Base-by-base conservation (phyloP, 2,113 vertebrate species). In the Menura novaehollandiae region DNA sequence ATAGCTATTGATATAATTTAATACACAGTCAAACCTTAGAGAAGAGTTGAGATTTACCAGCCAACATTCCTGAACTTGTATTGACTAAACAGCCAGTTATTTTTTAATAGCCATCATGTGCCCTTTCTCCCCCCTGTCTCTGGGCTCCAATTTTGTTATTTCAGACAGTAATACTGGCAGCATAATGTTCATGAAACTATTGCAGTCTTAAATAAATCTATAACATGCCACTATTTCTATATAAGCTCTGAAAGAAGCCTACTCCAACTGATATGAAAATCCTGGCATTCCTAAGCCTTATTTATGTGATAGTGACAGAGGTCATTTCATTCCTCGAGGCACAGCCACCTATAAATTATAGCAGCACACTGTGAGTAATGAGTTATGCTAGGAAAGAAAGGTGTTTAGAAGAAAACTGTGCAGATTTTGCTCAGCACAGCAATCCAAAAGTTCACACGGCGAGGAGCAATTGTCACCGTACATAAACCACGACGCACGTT, bases 321-420 rank as follows among this genome's bases (percentile, higher is more conserved):
- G 97, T 97, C 93, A 98, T 91, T 96, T 91, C 47, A 78, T 89
- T 96, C 86, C 93, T 93, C 11, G 51, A 97, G 89, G 75, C 83
- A 84, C n/a, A 92, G 55, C 62, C 92, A 97, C 96, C 91, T 96
- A 93, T 97, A 97, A 98, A 97, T 97, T 96, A 96, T 43, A 96
- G 89, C 27, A 37, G 81, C 69, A 90, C 76, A 88, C 68, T 56
- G 67, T 91, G 41, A 89, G 78, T 97, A 96, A 97, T 97, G 95
- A 96, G 77, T 96, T 97, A 92, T 94, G 79, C 86, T 97, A 90
- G 96, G 69, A 95, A 96, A 91, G 51, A 28, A 93, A 63, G 79
- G 91, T 89, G 68, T 92, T 95, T 90, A 95, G 96, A 71, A 77
- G 88, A 79, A 97, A 97, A 89, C 64, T 13, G 22, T 66, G 32